Base-by-base conservation (phyloP, 1,140 invertebrate species). In the Cherax quadricarinatus region DNA sequence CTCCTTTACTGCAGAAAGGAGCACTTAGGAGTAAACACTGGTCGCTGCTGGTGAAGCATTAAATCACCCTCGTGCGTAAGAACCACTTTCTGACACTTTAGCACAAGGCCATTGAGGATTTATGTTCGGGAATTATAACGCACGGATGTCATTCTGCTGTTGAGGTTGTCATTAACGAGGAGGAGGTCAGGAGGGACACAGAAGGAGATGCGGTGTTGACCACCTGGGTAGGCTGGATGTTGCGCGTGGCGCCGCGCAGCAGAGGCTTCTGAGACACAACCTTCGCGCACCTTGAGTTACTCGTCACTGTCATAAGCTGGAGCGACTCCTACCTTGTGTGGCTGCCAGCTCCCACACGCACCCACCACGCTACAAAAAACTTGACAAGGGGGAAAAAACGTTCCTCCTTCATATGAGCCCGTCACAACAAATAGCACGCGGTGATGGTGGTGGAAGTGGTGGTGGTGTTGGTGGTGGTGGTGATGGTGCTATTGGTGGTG, bases 231-330 rank as follows among this genome's bases (percentile, higher is more conserved):
- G 62, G 21, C 62, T 21, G 62, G 14, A 0, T 18, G 62, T 12
- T 16, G 62, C 5, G 21, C 14, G 62, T 16, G 14, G 62, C 62
- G 14, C 62, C n/a, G 3, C 12, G 21, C 9, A 57, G 1, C 53
- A 12, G 80, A 12, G 49, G 51, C 14, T 18, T 30, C 86, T 78
- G 21, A 51, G 24, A 24, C 41, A 41, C 86, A 87, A 87, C 86
- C 86, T 78, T 70, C 86, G 86, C 86, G 48, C 49, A 49, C 70
- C 86, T 87, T 87, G 86, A 18, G 66, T 78, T 51, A 73, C 86
- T 87, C 86, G 79, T 87, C 73, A 87, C 86, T 87, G 86, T 30
- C 86, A 87, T 53, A 78, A 78, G 86, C 10, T 41, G 86, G 86
- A 24, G 70, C 53, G 86, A 57, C 60, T 41, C 21, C 53, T 12